Percentiles rank a stretch among this genome's conserved stretches.
Conservation (phyloP, 2,797 vertebrate species). For the Perodicticus potto region DNA sequence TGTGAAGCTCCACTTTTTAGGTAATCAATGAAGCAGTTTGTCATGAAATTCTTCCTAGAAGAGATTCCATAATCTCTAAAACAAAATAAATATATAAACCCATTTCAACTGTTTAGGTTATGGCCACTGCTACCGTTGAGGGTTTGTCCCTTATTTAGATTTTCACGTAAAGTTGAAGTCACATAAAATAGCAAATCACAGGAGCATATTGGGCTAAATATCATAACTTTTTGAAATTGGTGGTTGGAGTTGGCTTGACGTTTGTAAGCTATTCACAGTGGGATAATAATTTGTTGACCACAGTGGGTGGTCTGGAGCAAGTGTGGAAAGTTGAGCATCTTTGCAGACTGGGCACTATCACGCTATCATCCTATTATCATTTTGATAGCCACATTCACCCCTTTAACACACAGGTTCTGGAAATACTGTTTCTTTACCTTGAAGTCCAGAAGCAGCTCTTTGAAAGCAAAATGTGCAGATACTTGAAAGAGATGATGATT, state of each 20-base stretch:
- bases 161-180: slow-evolving; percentile 50
- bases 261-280: slow-evolving; percentile 21
- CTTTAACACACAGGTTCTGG: not conserved
- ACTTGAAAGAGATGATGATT: slow-evolving; percentile 23
- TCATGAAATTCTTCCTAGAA: slow-evolving; percentile 2
- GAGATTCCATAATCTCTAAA: slow-evolving; percentile 13
- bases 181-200: not conserved
- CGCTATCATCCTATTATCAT: not conserved
- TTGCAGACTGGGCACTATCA: not conserved
- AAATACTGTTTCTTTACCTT: slow-evolving; percentile 4
- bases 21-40: not conserved
- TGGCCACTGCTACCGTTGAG: not conserved
- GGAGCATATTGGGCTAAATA: not conserved
- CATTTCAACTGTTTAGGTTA: not conserved
- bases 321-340: not conserved
- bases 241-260: not conserved
- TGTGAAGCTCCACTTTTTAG: not conserved
- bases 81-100: slow-evolving; percentile 30
- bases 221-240: not conserved
- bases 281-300: slow-evolving; percentile 22
- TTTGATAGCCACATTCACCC: not conserved
- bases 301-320: not conserved
- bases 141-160: not conserved
- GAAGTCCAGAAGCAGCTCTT: not conserved
- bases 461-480: not conserved